Base-by-base conservation (phyloP, 1,140 invertebrate species). In the Atta colombica region DNA sequence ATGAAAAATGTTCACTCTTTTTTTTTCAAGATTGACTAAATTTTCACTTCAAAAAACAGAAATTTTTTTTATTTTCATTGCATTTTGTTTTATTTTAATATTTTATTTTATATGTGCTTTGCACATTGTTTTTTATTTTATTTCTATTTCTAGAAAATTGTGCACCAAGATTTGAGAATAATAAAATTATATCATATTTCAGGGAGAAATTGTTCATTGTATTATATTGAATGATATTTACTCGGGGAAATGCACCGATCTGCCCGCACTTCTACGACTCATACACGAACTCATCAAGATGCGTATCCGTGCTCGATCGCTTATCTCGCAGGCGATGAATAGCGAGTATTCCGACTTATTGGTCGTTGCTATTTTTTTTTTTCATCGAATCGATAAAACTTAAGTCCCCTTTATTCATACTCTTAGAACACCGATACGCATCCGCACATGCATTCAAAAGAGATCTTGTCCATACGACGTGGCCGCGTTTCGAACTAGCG, bases 401-500 rank as follows among this genome's bases (percentile, higher is more conserved):
- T 45, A 45, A 82, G 21, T 8, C 39, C 51, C 5, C 28, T 49
- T 75, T 84, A 28, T 12, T 35, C 18, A 39, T 58, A 53, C 55
- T 60, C 49, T 49, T 31, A 31, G 31, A 69, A 89, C 87, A 81
- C 81, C 87, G 84, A 87, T 91, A 91, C 90, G 87, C 89, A 89
- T 90, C 55, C 53, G 31, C 75, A 71, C 68, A 51, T 72, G 66
- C 77, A 85, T 77, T 58, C 66, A 66, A 74, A 60, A 39, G 82
- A 89, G 71, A 91, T 92, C 92, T 92, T 92, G 92, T 92, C 90
- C 92, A 92, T 92, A 78, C 81, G 86, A 91, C 75, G 91, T 92
- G 81, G 69, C 86, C 74, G 91, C 91, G 89, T 91, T 91, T 91
- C 90, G 89, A 90, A 18, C 10, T 71, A 12, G 31, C 35, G 39